Percentiles rank a stretch among this genome's conserved stretches.
Conservation (phyloP, 2,113 vertebrate species). For the Raja brachyura region DNA sequence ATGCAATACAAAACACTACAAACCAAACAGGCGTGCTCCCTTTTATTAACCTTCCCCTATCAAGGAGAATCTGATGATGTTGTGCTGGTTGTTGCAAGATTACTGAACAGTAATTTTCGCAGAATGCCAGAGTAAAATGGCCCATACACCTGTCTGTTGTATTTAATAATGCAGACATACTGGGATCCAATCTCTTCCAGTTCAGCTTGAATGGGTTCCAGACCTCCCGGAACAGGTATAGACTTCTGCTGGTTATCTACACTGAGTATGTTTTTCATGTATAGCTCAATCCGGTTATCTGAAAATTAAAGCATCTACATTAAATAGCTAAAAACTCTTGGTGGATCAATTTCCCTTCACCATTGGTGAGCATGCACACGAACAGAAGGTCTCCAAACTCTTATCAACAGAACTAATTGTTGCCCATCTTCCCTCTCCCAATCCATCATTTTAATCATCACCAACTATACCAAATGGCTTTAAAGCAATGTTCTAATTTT, state of each 20-base stretch:
- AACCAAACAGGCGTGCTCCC: not conserved
- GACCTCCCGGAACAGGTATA: slow-evolving; percentile 68
- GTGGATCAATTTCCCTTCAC: not conserved
- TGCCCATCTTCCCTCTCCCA: not conserved
- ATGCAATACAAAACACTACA: not conserved
- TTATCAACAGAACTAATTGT: not conserved
- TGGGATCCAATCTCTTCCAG: slow-evolving; percentile 64
- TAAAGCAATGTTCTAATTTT: not conserved
- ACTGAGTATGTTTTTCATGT: slow-evolving; percentile 67
- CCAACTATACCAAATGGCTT: not conserved
- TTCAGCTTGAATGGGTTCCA: slow-evolving; percentile 70
- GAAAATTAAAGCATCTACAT: slow-evolving; percentile 36
- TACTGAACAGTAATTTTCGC: slow-evolving; percentile 71
- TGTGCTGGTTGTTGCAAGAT: slow-evolving; percentile 45
- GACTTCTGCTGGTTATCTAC: slow-evolving; percentile 57
- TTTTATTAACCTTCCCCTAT: slow-evolving; percentile 22
- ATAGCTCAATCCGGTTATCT: slow-evolving; percentile 83
- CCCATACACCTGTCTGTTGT: slow-evolving; percentile 82
- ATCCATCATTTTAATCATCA: not conserved
- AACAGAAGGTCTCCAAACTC: not conserved
- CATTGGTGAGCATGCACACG: not conserved
- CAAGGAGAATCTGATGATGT: slow-evolving; percentile 39
- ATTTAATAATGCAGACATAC: slow-evolving; percentile 73
- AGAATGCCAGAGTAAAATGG: slow-evolving; percentile 85
- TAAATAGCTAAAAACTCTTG: not conserved